Evolutionary conservation across 2,888 invertebrate genomes (phyloP), one percentile per base, ranked within the genome.

Genomic region (Eristalinus aeneus): DNA sequence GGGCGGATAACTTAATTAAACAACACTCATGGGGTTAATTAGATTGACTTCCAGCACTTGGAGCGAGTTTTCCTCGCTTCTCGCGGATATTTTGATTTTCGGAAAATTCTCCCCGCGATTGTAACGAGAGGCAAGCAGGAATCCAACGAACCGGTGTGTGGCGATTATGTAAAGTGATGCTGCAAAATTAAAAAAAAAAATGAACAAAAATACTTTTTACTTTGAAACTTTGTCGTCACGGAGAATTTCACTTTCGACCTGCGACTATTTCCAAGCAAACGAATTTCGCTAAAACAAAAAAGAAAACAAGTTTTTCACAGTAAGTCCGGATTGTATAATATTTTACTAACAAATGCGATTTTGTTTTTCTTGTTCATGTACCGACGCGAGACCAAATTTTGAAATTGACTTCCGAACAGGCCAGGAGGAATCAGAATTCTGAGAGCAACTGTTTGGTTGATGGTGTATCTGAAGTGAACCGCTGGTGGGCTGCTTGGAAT

Each of bases 391-490:
- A 56, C 74, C 78, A 83, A 16, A 46, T 16, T 68, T 12, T 77
- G 32, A 68, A 5, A 16, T 53, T 60, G 68, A 76, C 79, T 84
- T 84, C 84, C 79, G 84, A 72, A 72, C 84, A 58, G 84, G 79
- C 79, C 84, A 84, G 79, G 79, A 84, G 75, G 79, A 80, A 72
- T 75, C 84, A 79, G 79, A 84, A 67, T 63, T 84, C 84, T 80
- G 84, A 80, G 79, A 69, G 76, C 22, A 10, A 32, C 31, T 11
- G 61, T 60, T 60, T 12, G 16, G 34, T 56, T 54, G 27, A 10
- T 16, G 22, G 54, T 58, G 46, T 46, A 16, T 46, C 46, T 46
- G 46, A 46, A 46, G 16, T 2, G 27, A 27, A 27, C 27, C 5
- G 27, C 64, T 39, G 54, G 64, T 10, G 12, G 27, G 27, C n/a